Conservation (phyloP, 2,113 vertebrate genomes). For the Poeciliopsis occidentalis region DNA sequence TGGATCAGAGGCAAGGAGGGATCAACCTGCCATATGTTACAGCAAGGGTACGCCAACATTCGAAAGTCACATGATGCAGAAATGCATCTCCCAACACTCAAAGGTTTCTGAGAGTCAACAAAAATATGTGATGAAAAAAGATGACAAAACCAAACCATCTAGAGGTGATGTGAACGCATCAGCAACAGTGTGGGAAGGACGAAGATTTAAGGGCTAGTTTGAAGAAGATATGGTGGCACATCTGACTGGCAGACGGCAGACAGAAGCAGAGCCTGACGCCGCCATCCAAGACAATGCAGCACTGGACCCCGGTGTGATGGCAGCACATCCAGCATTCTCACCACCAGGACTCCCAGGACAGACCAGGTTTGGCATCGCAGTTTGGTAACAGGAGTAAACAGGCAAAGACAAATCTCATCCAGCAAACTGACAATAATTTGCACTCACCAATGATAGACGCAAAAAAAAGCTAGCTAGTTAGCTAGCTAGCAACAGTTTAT, state of each 20-base stretch:
- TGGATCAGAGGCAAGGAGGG: conserved; percentile 6
- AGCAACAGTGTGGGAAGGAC: conserved; percentile 5
- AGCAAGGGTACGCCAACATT: background rate
- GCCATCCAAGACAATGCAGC: conserved; percentile 17
- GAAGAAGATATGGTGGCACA: conserved; percentile 61
- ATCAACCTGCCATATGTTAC: conserved; percentile 3
- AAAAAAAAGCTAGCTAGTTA: no score
- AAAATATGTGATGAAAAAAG: conserved; percentile 1
- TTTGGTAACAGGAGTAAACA: no score
- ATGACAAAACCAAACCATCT: conserved; percentile 2
- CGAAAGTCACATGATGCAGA: background rate
- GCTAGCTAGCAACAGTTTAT: no score
- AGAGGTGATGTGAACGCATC: conserved; percentile 15
- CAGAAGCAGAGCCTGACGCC: conserved; percentile 28
- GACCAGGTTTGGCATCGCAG: background rate
- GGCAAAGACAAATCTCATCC: no score
- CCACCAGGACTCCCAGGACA: background rate
- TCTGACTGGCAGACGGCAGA: conserved; percentile 60
- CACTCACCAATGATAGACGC: no score
- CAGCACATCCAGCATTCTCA: conserved; percentile 9
- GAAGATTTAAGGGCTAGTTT: conserved; percentile 32
- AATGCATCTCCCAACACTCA: background rate
- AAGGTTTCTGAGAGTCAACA: background rate
- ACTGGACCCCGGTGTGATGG: conserved; percentile 5
- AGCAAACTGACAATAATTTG: no score